A percentile compares a stretch with the other conserved stretches of the same genome.
Evolutionary conservation across 2,113 vertebrate genomes (phyloP).

Genomic region (Syrrhaptes paradoxus): DNA sequence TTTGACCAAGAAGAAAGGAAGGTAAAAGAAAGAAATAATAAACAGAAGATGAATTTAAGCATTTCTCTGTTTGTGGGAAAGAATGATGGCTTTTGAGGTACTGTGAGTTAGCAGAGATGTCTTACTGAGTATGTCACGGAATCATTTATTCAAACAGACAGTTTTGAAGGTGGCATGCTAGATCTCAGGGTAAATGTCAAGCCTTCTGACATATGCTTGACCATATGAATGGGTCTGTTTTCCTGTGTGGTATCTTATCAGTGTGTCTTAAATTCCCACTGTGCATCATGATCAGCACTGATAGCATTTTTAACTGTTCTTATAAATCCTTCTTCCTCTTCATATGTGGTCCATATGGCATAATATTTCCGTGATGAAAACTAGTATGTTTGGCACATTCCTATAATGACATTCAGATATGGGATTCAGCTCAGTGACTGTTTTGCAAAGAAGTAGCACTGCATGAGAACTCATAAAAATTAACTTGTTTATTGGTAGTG

Average conservation of each 20-base stretch:
- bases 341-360: not conserved
- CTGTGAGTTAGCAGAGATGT: not conserved
- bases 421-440: not conserved
- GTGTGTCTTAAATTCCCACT: not conserved
- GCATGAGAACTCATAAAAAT: not conserved
- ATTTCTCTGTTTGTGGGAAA: not conserved
- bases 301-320: not conserved
- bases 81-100: not conserved
- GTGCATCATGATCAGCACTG: not conserved
- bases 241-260: not conserved
- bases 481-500: not conserved
- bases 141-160: not conserved
- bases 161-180: not conserved
- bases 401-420: not conserved
- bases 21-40: not conserved
- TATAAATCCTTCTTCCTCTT: conserved; percentile 11
- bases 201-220: conserved; percentile 2
- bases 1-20: not conserved
- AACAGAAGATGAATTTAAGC: not conserved
- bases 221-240: not conserved
- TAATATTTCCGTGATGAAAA: not conserved
- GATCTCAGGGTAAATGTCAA: not conserved
- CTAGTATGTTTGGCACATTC: not conserved
- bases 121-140: not conserved
- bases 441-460: not conserved